phyloP scores from a whole-genome alignment of 2,888 invertebrate genomes.

The Tortrix viridana region DNA sequence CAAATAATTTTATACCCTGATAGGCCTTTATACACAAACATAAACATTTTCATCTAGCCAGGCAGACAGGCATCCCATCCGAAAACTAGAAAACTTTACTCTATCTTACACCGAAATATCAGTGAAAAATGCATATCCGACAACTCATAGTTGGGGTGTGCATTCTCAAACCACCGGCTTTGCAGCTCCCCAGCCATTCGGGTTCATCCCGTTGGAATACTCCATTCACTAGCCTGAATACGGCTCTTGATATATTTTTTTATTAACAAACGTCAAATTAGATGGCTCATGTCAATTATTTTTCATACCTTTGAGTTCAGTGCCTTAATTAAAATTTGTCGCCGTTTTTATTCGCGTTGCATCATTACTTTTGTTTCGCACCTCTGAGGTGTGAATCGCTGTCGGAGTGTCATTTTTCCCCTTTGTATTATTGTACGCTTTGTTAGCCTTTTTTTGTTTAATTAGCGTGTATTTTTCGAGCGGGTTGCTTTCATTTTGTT shows the following conservation, averaged over 20 bases:
- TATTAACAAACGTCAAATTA: conserved; percentile 70
- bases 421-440: conserved; percentile 55
- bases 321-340: conserved; percentile 81
- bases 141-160: conserved; percentile 19
- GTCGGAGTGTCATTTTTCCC: conserved; percentile 60
- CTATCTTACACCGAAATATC: too few species aligned
- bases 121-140: not conserved
- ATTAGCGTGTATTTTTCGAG: conserved; percentile 54
- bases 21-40: too few species aligned
- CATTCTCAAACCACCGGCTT: conserved; percentile 42
- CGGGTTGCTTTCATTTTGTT: conserved; percentile 16
- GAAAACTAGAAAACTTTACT: too few species aligned
- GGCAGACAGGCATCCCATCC: too few species aligned
- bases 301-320: conserved; percentile 63
- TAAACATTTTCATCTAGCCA: too few species aligned
- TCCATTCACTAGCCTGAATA: conserved; percentile 64
- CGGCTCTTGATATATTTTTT: conserved; percentile 55
- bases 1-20: too few species aligned
- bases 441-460: conserved; percentile 63
- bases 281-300: conserved; percentile 73
- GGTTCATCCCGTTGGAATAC: conserved; percentile 61
- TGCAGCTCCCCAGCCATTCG: conserved; percentile 56
- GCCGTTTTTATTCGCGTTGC: conserved; percentile 58
- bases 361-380: conserved; percentile 73
- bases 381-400: conserved; percentile 78